A percentile compares a stretch with the other conserved stretches of the same genome.
These are phyloP conservation scores for Antheraea mylitta DNA, from an alignment of 1,140 invertebrate species.

Conservation along the genomic window DNA sequence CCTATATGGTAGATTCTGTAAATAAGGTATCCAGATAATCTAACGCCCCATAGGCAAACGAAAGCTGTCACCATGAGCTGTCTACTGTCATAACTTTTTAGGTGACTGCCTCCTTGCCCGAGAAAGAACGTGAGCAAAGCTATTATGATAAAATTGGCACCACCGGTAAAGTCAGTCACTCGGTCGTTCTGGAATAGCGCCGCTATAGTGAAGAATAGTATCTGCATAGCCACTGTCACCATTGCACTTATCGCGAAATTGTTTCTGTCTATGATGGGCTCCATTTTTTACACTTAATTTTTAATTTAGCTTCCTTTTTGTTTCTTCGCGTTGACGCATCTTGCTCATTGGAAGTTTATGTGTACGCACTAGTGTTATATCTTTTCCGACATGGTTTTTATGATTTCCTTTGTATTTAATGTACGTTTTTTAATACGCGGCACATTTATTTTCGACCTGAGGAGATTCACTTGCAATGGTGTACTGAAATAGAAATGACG, in stretches of 20 bases:
- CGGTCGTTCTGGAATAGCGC: conserved; percentile 93
- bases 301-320: conserved; percentile 61
- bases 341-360: conserved; percentile 1
- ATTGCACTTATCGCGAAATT: conserved; percentile 94
- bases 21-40: conserved; percentile 91
- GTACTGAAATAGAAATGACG: conserved; percentile 73
- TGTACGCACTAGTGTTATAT: not conserved
- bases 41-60: conserved; percentile 91
- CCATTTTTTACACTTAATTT: no score
- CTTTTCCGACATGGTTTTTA: not conserved
- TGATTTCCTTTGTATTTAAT: not conserved
- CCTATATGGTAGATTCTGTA: conserved; percentile 94
- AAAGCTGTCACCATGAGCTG: conserved; percentile 93
- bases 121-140: conserved; percentile 92
- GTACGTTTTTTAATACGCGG: not conserved
- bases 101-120: conserved; percentile 84
- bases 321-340: conserved; percentile 65
- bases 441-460: conserved; percentile 1
- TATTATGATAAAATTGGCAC: conserved; percentile 93
- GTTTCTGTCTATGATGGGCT: conserved; percentile 90
- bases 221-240: conserved; percentile 91
- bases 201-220: conserved; percentile 92
- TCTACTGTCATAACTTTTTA: conserved; percentile 89
- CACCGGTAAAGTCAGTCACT: conserved; percentile 94
- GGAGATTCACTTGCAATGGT: not conserved